Conservation (phyloP, 2,797 vertebrate species). For the Rhinoraja longicauda region DNA sequence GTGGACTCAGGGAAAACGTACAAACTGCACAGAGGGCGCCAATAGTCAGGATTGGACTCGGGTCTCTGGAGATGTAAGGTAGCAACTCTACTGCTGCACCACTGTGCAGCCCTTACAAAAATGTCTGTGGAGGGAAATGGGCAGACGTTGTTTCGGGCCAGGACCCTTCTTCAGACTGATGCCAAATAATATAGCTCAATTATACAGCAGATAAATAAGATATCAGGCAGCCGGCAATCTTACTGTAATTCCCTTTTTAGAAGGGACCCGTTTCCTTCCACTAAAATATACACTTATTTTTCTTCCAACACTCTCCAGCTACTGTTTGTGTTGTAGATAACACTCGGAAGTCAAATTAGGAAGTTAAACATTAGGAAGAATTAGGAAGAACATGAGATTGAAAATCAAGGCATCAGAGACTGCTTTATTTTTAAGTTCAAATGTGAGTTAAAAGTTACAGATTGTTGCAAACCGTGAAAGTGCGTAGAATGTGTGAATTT, state of each 20-base stretch:
- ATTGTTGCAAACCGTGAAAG: not conserved
- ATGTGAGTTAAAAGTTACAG: not conserved
- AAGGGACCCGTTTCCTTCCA: not conserved
- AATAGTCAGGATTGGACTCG: too few relatives aligned
- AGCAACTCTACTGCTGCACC: too few relatives aligned
- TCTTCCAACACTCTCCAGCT: not conserved
- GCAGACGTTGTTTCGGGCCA: too few relatives aligned
- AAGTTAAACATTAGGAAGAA: too few relatives aligned
- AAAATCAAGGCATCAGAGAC: slow-evolving; percentile 1
- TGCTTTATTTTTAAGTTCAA: not conserved
- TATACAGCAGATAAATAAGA: not conserved
- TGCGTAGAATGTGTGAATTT: not conserved
- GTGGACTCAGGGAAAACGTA: too few relatives aligned
- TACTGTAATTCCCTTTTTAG: not conserved
- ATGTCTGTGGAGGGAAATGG: too few relatives aligned
- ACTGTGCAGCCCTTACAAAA: too few relatives aligned
- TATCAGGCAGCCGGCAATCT: not conserved
- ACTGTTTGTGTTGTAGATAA: too few relatives aligned
- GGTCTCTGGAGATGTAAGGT: too few relatives aligned
- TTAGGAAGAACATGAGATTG: not conserved
- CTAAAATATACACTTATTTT: not conserved
- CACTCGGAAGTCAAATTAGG: not conserved
- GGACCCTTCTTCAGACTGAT: too few relatives aligned
- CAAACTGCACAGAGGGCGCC: too few relatives aligned
- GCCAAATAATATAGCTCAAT: not conserved